Evolutionary conservation across 2,113 vertebrate species (phyloP), one percentile per base, ranked within the genome.

Genomic region (Centrocercus urophasianus): DNA sequence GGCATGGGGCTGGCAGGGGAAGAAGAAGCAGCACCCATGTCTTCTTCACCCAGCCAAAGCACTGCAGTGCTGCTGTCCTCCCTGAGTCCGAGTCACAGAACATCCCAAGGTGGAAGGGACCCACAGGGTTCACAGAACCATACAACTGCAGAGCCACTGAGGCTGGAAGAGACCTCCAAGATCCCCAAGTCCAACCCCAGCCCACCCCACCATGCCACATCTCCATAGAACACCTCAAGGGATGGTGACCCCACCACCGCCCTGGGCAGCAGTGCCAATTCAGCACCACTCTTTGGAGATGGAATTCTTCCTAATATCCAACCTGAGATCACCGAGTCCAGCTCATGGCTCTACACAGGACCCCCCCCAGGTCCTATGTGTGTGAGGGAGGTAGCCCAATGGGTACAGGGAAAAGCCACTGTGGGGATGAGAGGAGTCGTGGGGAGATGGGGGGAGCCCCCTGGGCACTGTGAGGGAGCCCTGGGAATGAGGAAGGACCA

Each of bases 41-140:
- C 11, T 48, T 48, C 47, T 48, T 48, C 47, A 48, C 11, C 47
- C 4, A 2, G 6, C 38, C 34, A 18, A 0, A 0, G 7, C 63
- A 27, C 18, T 22, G 13, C 42, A 16, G 42, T 7, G 16, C 42
- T 16, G 40, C 24, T 13, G 15, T 30, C 32, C n/a, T 60, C n/a
- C 36, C 60, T 11, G 15, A 27, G 24, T 7, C 32, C 38, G 21
- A 36, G 34, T 7, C n/a, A 4, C 15, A 11, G 61, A 28, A 10
- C 15, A 40, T 18, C 36, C 61, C 36, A 18, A 18, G 10, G 6
- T 17, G 36, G 61, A 28, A 40, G 36, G 36, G 10, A 63, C 16
- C 60, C 24, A 27, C 36, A 6, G 10, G 36, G 36, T 9, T 27
- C 34, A 25, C 14, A 57, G 54, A 32, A 32, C 27, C 60, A 38